Conservation (phyloP, 2,797 vertebrate genomes). For the Bucorvus abyssinicus region DNA sequence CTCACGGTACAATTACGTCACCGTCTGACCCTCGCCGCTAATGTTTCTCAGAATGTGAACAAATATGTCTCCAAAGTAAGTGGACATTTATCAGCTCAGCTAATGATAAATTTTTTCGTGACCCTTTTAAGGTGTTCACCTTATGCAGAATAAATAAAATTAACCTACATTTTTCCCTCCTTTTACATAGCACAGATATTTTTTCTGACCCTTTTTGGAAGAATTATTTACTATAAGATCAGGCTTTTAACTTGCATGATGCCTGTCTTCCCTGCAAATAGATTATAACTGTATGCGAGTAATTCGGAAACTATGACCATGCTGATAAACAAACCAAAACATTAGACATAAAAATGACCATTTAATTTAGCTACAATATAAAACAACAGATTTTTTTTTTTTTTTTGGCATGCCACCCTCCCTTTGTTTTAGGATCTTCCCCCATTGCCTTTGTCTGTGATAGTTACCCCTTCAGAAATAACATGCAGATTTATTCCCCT, state of each 20-base stretch:
- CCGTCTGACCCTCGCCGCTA: neutral
- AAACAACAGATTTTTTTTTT: neutral
- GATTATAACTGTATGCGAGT: constrained; percentile 47
- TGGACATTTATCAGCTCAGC: constrained; percentile 6
- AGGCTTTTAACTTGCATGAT: constrained; percentile 47
- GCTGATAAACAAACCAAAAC: neutral
- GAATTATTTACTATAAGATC: constrained; percentile 48
- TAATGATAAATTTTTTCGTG: constrained; percentile 39
- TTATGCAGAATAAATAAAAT: constrained; percentile 53
- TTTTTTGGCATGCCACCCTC: neutral
- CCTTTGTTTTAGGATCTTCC: neutral
- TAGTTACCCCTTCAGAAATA: neutral
- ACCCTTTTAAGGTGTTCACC: constrained; percentile 49
- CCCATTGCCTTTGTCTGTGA: neutral
- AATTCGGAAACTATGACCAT: constrained; percentile 20
- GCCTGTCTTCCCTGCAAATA: constrained; percentile 23
- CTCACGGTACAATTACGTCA: neutral
- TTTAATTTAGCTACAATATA: neutral
- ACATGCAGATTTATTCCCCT: constrained; percentile 16
- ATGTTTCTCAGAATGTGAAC: neutral
- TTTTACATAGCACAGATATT: constrained; percentile 49
- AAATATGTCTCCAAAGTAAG: constrained; percentile 5
- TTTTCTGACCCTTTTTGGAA: constrained; percentile 39
- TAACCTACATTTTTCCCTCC: neutral
- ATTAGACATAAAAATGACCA: neutral